Percentiles rank a stretch among this genome's conserved stretches.
Conservation (phyloP, 1,140 invertebrate genomes). For the Habropoda laboriosa region DNA sequence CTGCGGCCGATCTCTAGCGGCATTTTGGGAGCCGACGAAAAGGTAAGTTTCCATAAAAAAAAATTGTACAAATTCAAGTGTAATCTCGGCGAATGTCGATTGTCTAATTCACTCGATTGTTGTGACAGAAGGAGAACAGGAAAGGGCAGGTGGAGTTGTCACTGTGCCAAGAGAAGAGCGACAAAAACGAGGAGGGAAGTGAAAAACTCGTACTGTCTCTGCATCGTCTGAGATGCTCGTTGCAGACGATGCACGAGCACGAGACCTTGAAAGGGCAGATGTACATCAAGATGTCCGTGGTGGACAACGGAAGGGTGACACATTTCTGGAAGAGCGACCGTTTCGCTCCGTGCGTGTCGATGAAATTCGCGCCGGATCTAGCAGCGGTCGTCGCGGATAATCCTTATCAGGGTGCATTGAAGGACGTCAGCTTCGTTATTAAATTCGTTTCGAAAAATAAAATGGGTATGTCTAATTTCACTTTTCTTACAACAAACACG, state of each 20-base stretch:
- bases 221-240: slow-evolving; percentile 82
- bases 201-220: slow-evolving; percentile 81
- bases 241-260: slow-evolving; percentile 87
- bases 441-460: slow-evolving; percentile 81
- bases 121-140: slow-evolving; percentile 85
- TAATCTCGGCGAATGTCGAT: no score
- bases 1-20: slow-evolving; percentile 87
- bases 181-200: slow-evolving; percentile 84
- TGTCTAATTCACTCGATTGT: neutral
- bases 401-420: slow-evolving; percentile 78
- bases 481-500: no score
- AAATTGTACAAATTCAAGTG: neutral
- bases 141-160: slow-evolving; percentile 86
- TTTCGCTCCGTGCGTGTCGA: slow-evolving; percentile 86
- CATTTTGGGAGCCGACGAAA: slow-evolving; percentile 83
- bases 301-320: slow-evolving; percentile 86
- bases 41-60: slow-evolving; percentile 79
- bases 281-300: slow-evolving; percentile 89
- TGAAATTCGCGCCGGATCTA: slow-evolving; percentile 78
- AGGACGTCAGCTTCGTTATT: slow-evolving; percentile 78
- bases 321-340: slow-evolving; percentile 89
- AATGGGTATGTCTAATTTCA: slow-evolving; percentile 75
- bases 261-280: slow-evolving; percentile 86
- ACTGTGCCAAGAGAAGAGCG: slow-evolving; percentile 84
- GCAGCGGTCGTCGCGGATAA: slow-evolving; percentile 78